Percentiles rank a stretch among this genome's conserved stretches.
These are phyloP conservation scores for Tragulus kanchil DNA, from an alignment of 2,113 vertebrate genomes.

Conservation along the genomic window DNA sequence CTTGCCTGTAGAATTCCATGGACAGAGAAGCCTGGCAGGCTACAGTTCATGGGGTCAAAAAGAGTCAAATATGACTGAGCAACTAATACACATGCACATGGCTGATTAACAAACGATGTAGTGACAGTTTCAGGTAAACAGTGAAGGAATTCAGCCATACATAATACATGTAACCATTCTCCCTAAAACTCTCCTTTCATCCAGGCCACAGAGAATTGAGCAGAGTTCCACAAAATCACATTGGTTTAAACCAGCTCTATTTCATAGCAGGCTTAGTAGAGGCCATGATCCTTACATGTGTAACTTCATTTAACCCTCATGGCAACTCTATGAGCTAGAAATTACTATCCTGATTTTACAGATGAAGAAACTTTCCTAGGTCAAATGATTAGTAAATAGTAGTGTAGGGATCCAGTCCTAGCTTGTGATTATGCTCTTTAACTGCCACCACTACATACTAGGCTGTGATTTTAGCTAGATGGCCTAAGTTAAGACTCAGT, in stretches of 20 bases:
- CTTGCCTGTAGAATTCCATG: not conserved
- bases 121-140: not conserved
- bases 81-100: not conserved
- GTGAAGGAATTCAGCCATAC: not conserved
- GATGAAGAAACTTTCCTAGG: not conserved
- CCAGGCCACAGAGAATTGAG: not conserved
- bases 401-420: not conserved
- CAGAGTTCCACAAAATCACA: not conserved
- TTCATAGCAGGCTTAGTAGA: not conserved
- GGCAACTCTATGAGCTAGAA: not conserved
- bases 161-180: not conserved
- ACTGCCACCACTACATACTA: not conserved
- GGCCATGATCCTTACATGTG: not conserved
- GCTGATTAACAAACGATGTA: not conserved
- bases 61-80: not conserved
- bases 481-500: not conserved
- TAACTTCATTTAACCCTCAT: not conserved
- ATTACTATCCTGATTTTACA: not conserved
- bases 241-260: not conserved
- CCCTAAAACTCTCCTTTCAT: not conserved
- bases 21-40: not conserved
- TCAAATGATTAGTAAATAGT: slow-evolving; percentile 18
- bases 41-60: not conserved
- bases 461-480: not conserved
- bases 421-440: not conserved